Evolutionary conservation across 2,888 invertebrate species (phyloP).

Genomic region (Brachycybe producta): DNA sequence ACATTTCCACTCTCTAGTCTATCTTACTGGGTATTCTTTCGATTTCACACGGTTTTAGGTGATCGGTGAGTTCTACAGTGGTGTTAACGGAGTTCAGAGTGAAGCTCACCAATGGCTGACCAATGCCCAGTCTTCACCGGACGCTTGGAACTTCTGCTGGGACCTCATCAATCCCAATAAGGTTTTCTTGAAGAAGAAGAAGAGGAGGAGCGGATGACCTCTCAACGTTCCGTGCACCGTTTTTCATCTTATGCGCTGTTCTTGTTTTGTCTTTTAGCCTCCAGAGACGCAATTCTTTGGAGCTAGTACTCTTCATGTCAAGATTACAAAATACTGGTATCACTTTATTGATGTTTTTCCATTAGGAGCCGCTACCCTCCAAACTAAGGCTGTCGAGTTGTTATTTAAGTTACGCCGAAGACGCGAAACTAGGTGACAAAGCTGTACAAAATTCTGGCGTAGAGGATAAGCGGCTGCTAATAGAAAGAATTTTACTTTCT

Average conservation of each 20-base stretch:
- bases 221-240: too few relatives aligned
- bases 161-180: constrained; percentile 66
- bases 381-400: too few relatives aligned
- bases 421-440: background rate
- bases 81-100: constrained; percentile 27
- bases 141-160: constrained; percentile 91
- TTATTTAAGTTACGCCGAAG: too few relatives aligned
- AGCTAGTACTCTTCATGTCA: constrained; percentile 76
- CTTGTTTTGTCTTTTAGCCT: constrained; percentile 54
- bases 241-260: too few relatives aligned
- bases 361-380: background rate
- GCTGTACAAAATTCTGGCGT: background rate
- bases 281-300: constrained; percentile 89
- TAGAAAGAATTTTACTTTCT: too few relatives aligned
- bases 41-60: background rate
- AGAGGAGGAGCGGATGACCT: too few relatives aligned
- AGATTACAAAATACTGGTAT: constrained; percentile 66
- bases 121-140: constrained; percentile 65
- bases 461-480: too few relatives aligned
- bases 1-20: background rate
- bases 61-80: background rate
- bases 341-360: constrained; percentile 19
- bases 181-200: constrained; percentile 39
- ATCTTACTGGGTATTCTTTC: background rate
- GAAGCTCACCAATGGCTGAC: constrained; percentile 76